These are phyloP conservation scores for Myrmecophaga tridactyla DNA, from an alignment of 2,113 vertebrate genomes.

Conservation along the genomic window DNA sequence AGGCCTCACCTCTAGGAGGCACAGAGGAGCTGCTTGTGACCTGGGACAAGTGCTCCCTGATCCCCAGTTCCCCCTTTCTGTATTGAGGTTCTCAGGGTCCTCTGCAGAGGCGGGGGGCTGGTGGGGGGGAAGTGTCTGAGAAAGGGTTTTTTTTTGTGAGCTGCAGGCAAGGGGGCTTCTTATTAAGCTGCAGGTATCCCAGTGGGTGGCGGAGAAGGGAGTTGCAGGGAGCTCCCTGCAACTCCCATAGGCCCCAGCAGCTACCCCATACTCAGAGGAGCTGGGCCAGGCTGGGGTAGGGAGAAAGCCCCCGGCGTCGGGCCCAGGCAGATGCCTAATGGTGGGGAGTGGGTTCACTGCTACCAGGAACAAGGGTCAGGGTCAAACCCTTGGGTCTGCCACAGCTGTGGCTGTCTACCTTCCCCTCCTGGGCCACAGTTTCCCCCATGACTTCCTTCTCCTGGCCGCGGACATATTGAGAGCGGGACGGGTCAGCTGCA, in stretches of 20 bases:
- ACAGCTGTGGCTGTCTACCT: neutral
- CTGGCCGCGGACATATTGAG: neutral
- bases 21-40: neutral
- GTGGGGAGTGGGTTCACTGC: neutral
- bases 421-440: neutral
- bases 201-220: neutral
- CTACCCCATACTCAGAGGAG: neutral
- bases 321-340: neutral
- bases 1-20: neutral
- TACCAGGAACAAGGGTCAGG: too few species aligned
- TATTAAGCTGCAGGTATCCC: neutral
- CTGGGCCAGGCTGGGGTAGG: neutral
- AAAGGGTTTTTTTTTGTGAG: neutral
- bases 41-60: neutral
- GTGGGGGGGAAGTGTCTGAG: neutral
- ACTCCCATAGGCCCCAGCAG: neutral
- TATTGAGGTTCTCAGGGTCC: neutral
- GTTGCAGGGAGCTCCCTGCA: neutral
- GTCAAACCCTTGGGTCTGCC: neutral
- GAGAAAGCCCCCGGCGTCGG: neutral
- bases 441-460: neutral
- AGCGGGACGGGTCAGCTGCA: too few species aligned
- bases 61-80: neutral
- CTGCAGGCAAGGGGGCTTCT: neutral
- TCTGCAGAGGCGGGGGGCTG: neutral